Base-by-base conservation (phyloP, 2,888 invertebrate genomes). In the Drosophila ustulata region DNA sequence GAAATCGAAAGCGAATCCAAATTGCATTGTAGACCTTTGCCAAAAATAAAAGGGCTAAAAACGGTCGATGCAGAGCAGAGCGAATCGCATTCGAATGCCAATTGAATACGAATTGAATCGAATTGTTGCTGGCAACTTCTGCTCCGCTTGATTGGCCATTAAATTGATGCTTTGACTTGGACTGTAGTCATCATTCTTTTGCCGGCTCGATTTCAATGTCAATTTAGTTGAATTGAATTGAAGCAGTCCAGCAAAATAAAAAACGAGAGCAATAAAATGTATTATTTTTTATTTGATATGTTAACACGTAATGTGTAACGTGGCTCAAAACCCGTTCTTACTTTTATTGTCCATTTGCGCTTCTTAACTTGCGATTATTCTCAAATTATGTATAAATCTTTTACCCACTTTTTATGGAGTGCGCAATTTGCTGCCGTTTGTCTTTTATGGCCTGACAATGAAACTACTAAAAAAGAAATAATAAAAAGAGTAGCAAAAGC, bases 281-380 rank as follows among this genome's bases (percentile, higher is more conserved):
- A 50, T 26, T 49, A 6, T 50, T 58, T 41, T 7, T 18, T 45
- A 26, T 37, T 43, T 13, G 53, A n/a, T 18, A 28, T 57, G 25
- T 46, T 56, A 46, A 46, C 56, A 56, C 56, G 47, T 56, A 23
- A 56, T 56, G n/a, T 45, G 45, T 45, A 45, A 32, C 32, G 25
- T 45, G 66, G 63, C 37, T 18, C n/a, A 18, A 58, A 88, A 89
- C 89, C 71, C 51, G 90, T 89, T 89, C 89, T 88, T 90, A 81
- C 88, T 89, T 84, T 89, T 88, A 79, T 87, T 80, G 76, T 66
- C 82, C 78, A 80, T 89, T 87, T 75, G 72, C 71, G 82, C 77
- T 73, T 83, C 87, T 86, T 80, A 67, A 77, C 72, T 77, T 80
- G 41, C 79, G 66, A 50, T 77, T 55, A 82, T 75, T 82, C 64